These are phyloP conservation scores for Gymnosoma rotundatum DNA, from an alignment of 2,888 invertebrate species.

Conservation along the genomic window DNA sequence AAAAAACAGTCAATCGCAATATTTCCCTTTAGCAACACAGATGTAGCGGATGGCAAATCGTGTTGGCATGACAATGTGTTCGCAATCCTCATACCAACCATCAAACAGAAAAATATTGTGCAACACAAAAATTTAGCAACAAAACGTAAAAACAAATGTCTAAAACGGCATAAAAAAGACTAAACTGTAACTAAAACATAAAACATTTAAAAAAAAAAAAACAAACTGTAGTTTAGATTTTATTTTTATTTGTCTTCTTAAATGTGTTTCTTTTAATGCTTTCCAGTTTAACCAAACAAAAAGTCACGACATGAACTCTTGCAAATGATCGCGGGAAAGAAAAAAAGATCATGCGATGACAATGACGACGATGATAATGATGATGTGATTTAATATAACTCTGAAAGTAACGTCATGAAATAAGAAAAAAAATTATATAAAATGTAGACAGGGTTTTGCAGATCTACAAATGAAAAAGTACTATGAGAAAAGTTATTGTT, in stretches of 20 bases:
- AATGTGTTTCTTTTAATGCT: slow-evolving; percentile 10
- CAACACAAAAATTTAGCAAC: slow-evolving; percentile 33
- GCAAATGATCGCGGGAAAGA: slow-evolving; percentile 69
- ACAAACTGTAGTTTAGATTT: slow-evolving; percentile 45
- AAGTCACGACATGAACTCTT: slow-evolving; percentile 71
- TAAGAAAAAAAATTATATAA: slow-evolving; percentile 26
- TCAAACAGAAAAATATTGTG: slow-evolving; percentile 52
- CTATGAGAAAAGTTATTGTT: slow-evolving; percentile 65
- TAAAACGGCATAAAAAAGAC: neutral
- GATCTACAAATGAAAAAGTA: neutral
- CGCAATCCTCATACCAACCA: slow-evolving; percentile 43
- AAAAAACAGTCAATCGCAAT: slow-evolving; percentile 15
- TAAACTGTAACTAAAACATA: slow-evolving; percentile 68
- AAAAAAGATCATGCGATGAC: slow-evolving; percentile 70
- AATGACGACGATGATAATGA: slow-evolving; percentile 60
- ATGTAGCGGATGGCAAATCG: slow-evolving; percentile 65
- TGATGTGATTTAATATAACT: slow-evolving; percentile 67
- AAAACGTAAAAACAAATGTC: slow-evolving; percentile 6
- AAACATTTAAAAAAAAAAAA: slow-evolving; percentile 64
- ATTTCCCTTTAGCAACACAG: slow-evolving; percentile 57
- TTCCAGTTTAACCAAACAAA: slow-evolving; percentile 25
- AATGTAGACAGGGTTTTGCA: neutral
- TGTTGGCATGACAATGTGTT: slow-evolving; percentile 67
- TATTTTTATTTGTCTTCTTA: slow-evolving; percentile 35
- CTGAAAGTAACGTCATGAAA: slow-evolving; percentile 17